Conservation (phyloP, 2,113 vertebrate genomes). For the Gambusia holbrooki region DNA sequence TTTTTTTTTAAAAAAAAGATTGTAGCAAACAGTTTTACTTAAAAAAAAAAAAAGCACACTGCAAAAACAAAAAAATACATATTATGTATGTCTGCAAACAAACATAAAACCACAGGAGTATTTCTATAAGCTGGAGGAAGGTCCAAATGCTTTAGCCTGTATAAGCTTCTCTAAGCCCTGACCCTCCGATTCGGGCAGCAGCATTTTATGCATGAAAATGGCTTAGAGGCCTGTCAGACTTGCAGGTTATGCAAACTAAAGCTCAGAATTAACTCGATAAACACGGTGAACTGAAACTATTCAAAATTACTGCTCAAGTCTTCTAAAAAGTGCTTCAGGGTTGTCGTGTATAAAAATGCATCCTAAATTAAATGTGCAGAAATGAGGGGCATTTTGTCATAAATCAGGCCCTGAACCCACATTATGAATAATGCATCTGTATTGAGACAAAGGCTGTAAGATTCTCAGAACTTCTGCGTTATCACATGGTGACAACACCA, state of each 20-base stretch:
- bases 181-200: constrained; percentile 52
- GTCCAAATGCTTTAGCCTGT: constrained; percentile 49
- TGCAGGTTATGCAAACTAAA: constrained; percentile 63
- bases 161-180: constrained; percentile 64
- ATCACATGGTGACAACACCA: too few species aligned
- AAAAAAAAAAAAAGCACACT: background rate
- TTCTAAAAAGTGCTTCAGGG: background rate
- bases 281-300: constrained; percentile 33
- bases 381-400: background rate
- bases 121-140: constrained; percentile 37
- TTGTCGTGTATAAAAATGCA: background rate
- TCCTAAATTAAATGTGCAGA: background rate
- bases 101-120: constrained; percentile 34
- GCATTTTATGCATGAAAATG: constrained; percentile 57
- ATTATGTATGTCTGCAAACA: constrained; percentile 7
- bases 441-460: too few species aligned
- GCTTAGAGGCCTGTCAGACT: constrained; percentile 60
- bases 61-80: constrained; percentile 1
- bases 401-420: background rate
- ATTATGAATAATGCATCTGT: background rate
- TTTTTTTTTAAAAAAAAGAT: background rate
- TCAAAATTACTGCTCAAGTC: background rate
- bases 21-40: constrained; percentile 1
- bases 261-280: constrained; percentile 52
- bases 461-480: too few species aligned